These are phyloP conservation scores for Talpa occidentalis DNA, from an alignment of 2,113 vertebrate species.

Conservation along the genomic window DNA sequence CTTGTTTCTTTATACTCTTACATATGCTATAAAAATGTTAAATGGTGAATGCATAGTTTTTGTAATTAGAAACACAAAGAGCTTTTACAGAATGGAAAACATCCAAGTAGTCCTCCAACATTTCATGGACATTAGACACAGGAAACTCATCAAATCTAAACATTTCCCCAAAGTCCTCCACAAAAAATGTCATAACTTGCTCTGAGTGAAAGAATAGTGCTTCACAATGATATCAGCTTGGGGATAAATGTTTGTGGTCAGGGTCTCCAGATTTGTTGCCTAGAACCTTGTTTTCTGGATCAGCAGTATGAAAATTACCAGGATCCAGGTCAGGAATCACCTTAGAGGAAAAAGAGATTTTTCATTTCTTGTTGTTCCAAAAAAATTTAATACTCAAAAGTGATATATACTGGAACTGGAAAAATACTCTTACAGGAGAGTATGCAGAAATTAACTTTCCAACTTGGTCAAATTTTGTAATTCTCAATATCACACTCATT, in stretches of 20 bases:
- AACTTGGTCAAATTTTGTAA: conserved; percentile 18
- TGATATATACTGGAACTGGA: not conserved
- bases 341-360: not conserved
- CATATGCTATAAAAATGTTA: not conserved
- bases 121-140: not conserved
- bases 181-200: not conserved
- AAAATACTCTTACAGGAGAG: not conserved
- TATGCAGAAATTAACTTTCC: not conserved
- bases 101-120: not conserved
- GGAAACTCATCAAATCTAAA: not conserved
- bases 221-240: not conserved
- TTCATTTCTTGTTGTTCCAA: not conserved
- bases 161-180: not conserved
- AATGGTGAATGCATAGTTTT: not conserved
- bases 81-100: not conserved
- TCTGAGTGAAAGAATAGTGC: not conserved
- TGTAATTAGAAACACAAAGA: not conserved
- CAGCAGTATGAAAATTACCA: not conserved
- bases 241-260: not conserved
- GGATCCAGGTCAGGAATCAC: not conserved
- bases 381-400: conserved; percentile 34
- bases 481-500: not conserved
- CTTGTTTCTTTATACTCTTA: not conserved
- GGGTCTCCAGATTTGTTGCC: not conserved
- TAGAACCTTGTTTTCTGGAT: not conserved